A percentile compares a stretch with the other conserved stretches of the same genome.
phyloP scores from a whole-genome alignment of 2,113 vertebrate species.

The Vulpes vulpes region DNA sequence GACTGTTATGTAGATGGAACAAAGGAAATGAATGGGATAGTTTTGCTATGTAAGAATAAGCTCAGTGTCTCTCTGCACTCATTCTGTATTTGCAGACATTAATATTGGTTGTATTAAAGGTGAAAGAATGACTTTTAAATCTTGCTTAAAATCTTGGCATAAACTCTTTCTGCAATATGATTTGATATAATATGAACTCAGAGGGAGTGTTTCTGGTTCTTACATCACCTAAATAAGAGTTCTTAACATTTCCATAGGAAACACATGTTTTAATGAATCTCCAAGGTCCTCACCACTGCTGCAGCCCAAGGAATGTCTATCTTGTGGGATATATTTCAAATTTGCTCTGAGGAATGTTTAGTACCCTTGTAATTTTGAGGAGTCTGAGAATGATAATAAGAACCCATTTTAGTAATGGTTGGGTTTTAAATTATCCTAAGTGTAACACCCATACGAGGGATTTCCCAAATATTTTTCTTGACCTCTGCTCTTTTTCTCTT shows the following conservation, averaged over 20 bases:
- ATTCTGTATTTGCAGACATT: neutral
- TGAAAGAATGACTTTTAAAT: neutral
- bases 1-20: neutral
- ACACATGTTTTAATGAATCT: slow-evolving; percentile 23
- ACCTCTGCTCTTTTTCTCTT: neutral
- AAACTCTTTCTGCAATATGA: neutral
- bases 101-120: neutral
- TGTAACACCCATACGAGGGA: neutral
- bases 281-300: neutral
- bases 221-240: neutral
- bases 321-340: neutral
- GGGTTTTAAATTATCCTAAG: neutral
- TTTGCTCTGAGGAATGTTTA: neutral
- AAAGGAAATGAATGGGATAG: neutral
- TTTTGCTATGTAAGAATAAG: neutral
- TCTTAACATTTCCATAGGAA: neutral
- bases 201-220: neutral
- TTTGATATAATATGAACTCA: neutral
- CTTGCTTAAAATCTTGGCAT: neutral
- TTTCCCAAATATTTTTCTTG: neutral
- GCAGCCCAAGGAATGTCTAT: neutral
- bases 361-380: neutral
- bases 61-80: neutral
- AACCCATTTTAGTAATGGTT: neutral
- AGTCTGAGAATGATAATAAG: neutral